Evolutionary conservation across 2,113 vertebrate genomes (phyloP).

Genomic region (Reinhardtius hippoglossoides): DNA sequence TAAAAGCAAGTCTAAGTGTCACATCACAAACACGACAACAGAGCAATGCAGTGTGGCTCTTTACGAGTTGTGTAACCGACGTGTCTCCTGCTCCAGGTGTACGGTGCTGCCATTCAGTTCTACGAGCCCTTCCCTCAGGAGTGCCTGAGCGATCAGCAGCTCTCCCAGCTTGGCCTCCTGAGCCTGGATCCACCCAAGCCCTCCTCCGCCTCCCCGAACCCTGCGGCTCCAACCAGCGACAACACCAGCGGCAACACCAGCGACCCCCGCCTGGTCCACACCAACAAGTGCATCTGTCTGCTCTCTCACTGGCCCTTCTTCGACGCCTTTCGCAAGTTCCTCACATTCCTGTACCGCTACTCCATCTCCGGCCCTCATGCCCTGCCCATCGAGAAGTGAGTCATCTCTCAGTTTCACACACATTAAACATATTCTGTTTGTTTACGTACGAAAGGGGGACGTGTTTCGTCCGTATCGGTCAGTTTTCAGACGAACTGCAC

Average conservation of each 20-base stretch:
- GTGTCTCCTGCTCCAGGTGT: constrained; percentile 85
- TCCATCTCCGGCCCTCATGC: constrained; percentile 98
- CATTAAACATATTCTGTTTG: no score
- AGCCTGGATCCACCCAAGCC: constrained; percentile 73
- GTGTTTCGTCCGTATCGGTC: no score
- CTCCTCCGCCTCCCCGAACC: constrained; percentile 54
- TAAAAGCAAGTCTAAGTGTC: background rate
- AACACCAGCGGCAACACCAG: background rate
- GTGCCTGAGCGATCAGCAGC: constrained; percentile 91
- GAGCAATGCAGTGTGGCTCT: no score
- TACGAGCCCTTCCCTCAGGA: constrained; percentile 92
- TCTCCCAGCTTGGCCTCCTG: constrained; percentile 87
- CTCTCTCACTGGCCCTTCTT: constrained; percentile 99
- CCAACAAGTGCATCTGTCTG: constrained; percentile 97
- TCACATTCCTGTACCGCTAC: constrained; percentile 98
- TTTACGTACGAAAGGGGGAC: no score
- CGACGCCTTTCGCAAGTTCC: constrained; percentile 96
- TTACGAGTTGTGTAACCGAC: background rate
- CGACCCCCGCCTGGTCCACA: constrained; percentile 82
- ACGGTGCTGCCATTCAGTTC: constrained; percentile 98
- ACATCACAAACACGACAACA: background rate
- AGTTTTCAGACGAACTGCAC: no score
- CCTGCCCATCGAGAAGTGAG: constrained; percentile 98
- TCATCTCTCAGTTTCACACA: background rate
- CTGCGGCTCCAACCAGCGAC: background rate